phyloP scores from a whole-genome alignment of 2,113 vertebrate species.

The Tupaia chinensis region DNA sequence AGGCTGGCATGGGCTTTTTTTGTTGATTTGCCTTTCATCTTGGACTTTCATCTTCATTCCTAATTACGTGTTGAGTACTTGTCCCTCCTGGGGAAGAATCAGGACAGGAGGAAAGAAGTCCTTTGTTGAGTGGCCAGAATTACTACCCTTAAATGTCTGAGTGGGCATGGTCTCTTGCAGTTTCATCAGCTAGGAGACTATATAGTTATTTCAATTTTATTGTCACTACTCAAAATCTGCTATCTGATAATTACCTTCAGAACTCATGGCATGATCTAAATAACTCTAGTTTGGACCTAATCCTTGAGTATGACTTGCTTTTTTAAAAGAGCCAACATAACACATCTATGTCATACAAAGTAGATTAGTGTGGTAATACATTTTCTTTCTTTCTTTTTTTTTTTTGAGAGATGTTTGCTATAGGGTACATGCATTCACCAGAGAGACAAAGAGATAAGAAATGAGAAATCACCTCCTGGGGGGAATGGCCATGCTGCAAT shows the following conservation, averaged over 20 bases:
- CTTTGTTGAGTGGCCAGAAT: constrained; percentile 13
- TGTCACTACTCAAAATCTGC: constrained; percentile 39
- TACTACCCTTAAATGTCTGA: constrained; percentile 50
- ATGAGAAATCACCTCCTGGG: too few relatives aligned
- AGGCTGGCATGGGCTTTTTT: neutral
- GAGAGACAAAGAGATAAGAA: too few relatives aligned
- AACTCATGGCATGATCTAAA: neutral
- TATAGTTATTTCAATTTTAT: constrained; percentile 60
- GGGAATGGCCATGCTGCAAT: too few relatives aligned
- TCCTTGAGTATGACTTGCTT: neutral
- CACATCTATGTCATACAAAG: neutral
- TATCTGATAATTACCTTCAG: constrained; percentile 32
- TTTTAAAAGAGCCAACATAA: neutral
- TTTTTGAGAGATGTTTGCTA: too few relatives aligned
- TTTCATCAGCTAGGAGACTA: neutral
- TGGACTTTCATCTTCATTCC: constrained; percentile 27
- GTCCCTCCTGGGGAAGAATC: constrained; percentile 45
- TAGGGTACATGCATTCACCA: too few relatives aligned
- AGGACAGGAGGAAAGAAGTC: neutral
- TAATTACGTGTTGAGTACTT: constrained; percentile 36
- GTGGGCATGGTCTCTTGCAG: constrained; percentile 13
- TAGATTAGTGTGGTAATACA: neutral
- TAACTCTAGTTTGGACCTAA: neutral
- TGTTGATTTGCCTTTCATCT: constrained; percentile 56
- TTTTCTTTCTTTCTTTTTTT: neutral